Percentiles rank a stretch among this genome's conserved stretches.
Evolutionary conservation across 1,140 invertebrate genomes (phyloP).

Genomic region (Trinorchestia longiramus): DNA sequence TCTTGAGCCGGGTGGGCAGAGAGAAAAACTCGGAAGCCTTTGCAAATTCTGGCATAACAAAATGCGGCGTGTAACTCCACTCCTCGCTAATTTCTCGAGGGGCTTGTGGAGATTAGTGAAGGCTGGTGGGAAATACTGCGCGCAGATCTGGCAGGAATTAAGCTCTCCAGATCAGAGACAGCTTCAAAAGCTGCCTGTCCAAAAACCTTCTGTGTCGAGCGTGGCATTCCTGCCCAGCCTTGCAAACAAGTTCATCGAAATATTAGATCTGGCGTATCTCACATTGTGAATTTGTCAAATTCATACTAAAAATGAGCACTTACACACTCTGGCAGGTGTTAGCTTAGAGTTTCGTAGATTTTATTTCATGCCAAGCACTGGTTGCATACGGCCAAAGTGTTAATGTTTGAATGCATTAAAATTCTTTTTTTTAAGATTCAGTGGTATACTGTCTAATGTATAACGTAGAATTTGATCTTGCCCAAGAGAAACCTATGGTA

Average conservation of each 20-base stretch:
- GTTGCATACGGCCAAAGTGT: too few relatives aligned
- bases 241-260: not conserved
- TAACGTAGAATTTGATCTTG: too few relatives aligned
- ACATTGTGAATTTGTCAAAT: not conserved
- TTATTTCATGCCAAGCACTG: too few relatives aligned
- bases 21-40: slow-evolving; percentile 24
- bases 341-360: too few relatives aligned
- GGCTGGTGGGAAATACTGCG: slow-evolving; percentile 40
- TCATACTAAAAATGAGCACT: not conserved
- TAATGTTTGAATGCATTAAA: too few relatives aligned
- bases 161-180: slow-evolving; percentile 16
- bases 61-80: slow-evolving; percentile 30
- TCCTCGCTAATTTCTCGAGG: slow-evolving; percentile 35
- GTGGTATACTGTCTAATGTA: too few relatives aligned
- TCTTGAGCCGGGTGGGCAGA: slow-evolving; percentile 7
- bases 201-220: not conserved
- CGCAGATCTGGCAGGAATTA: slow-evolving; percentile 16
- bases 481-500: too few relatives aligned
- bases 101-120: slow-evolving; percentile 36
- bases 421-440: too few relatives aligned
- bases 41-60: slow-evolving; percentile 42
- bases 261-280: not conserved
- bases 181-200: slow-evolving; percentile 28
- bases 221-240: not conserved
- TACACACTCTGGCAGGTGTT: not conserved